Evolutionary conservation across 2,113 vertebrate genomes (phyloP).

Genomic region (Micromys minutus): DNA sequence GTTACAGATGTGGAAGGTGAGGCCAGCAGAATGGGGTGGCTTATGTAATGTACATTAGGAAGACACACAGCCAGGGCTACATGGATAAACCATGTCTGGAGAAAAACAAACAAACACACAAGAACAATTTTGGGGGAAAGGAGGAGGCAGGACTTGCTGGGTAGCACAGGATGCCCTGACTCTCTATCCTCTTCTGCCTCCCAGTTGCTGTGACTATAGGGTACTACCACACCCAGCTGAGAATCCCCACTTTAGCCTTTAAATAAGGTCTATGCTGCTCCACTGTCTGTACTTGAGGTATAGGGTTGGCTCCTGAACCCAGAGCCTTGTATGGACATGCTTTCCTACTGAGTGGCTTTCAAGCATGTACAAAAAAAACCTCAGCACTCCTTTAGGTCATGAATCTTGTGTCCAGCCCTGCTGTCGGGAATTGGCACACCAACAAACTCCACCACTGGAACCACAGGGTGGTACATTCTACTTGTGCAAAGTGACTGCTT

Average conservation of each 20-base stretch:
- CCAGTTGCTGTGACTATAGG: no score
- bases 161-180: neutral
- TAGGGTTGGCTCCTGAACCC: neutral
- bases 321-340: neutral
- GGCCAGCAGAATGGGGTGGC: neutral
- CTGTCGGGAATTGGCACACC: neutral
- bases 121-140: neutral
- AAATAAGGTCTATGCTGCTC: neutral
- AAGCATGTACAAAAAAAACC: neutral
- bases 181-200: neutral
- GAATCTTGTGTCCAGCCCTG: neutral
- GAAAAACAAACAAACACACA: neutral
- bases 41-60: neutral
- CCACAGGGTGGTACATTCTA: neutral
- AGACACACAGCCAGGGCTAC: neutral
- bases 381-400: neutral
- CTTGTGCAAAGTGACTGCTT: neutral
- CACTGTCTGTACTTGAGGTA: neutral
- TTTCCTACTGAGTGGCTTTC: neutral
- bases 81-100: neutral
- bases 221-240: neutral
- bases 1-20: neutral
- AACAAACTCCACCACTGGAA: neutral
- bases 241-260: neutral
- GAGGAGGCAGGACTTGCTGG: neutral